Base-by-base conservation (phyloP, 2,888 invertebrate species). In the Tachina lurida region DNA sequence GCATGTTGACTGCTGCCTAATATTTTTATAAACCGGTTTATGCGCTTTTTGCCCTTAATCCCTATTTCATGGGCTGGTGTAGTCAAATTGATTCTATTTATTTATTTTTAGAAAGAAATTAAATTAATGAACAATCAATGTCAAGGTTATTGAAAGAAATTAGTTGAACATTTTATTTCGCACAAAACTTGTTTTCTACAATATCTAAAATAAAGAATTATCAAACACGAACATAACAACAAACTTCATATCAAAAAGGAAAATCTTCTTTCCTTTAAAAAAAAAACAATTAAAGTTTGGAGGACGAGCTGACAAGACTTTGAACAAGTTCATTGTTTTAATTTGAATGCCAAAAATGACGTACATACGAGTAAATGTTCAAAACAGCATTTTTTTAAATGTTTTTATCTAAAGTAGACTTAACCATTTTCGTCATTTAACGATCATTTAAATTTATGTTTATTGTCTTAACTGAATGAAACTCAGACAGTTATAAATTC, bases 381-480 rank as follows among this genome's bases (percentile, higher is more conserved):
- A 79, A 45, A 56, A 39, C 10, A 19, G 39, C n/a, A 8, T 43
- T 22, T 43, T 22, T 76, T 49, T 2, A 31, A 49, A 19, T n/a
- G 8, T 19, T 68, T 68, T 77, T 58, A 19, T 47, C 19, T 39
- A 12, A 52, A 49, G 31, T 70, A 31, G 62, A 49, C 19, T 79
- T 79, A 56, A 56, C 62, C 63, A 79, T 54, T 63, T 79, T 47
- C 15, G 56, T 15, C 12, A 43, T 13, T 54, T 39, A 79, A 63
- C 62, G 45, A 7, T 63, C 12, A 60, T 52, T n/a, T n/a, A 1
- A 13, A 52, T 15, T 54, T 71, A 45, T 52, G n/a, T 17, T 47
- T 62, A 31, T 7, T 31, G 5, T 31, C 7, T 17, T 9, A 65
- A 65, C 22, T 65, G 10, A 31, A 47, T 65, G 4, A 31, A 47